Percentiles rank a stretch among this genome's conserved stretches.
These are phyloP conservation scores for Notarius quadriscutis DNA, from an alignment of 2,113 vertebrate species.

Conservation along the genomic window DNA sequence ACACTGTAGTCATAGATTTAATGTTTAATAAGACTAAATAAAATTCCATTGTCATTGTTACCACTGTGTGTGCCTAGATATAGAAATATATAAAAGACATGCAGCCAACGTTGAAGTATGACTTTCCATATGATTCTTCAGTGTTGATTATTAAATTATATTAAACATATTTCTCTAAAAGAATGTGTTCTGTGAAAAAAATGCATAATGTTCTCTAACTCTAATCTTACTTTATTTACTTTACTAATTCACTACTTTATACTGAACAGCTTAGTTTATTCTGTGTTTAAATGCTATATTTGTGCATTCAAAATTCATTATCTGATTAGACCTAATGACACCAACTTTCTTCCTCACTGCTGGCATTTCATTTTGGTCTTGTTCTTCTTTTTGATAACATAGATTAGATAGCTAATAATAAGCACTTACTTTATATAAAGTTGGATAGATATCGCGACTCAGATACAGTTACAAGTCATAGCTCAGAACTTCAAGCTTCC, in stretches of 20 bases:
- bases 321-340: neutral
- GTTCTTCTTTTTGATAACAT: neutral
- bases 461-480: neutral
- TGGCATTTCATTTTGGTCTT: neutral
- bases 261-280: neutral
- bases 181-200: neutral
- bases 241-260: neutral
- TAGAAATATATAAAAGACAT: neutral
- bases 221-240: neutral
- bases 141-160: neutral
- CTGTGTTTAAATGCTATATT: neutral
- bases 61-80: neutral
- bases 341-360: neutral
- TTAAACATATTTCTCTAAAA: neutral
- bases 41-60: neutral
- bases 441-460: neutral
- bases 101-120: neutral
- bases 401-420: neutral
- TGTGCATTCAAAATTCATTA: neutral
- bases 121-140: neutral
- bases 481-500: neutral
- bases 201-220: neutral
- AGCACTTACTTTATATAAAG: neutral
- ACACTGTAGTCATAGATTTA: neutral
- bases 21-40: neutral